Conservation (phyloP, 2,113 vertebrate genomes). For the Mirza zaza region DNA sequence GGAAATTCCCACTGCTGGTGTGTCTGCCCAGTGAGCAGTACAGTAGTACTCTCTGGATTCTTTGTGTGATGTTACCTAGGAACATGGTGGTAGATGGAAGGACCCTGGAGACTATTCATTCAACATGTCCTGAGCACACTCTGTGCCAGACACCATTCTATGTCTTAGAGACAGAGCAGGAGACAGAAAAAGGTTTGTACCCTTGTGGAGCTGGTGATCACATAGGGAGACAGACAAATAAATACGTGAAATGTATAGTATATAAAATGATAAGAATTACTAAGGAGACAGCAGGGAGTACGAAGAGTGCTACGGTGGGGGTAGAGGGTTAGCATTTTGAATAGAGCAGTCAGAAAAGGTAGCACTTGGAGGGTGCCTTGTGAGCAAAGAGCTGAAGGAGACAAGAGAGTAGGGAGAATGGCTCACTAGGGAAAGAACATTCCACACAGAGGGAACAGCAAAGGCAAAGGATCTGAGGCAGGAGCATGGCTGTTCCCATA, state of each 20-base stretch:
- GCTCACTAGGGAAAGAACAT: background rate
- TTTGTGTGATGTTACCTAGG: background rate
- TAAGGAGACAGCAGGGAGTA: background rate
- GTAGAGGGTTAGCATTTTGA: background rate
- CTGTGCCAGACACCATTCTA: background rate
- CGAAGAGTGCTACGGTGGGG: background rate
- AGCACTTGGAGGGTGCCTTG: background rate
- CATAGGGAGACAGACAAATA: background rate
- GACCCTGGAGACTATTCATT: background rate
- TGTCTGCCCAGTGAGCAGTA: background rate
- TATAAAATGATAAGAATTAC: background rate
- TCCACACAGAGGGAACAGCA: background rate
- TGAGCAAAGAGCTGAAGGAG: background rate
- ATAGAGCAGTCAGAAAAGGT: background rate
- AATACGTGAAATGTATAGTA: background rate
- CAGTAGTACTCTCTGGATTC: background rate
- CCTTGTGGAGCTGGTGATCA: background rate
- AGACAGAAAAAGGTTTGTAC: background rate
- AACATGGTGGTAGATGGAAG: background rate
- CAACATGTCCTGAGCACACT: background rate
- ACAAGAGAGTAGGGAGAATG: background rate
- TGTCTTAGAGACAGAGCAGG: background rate
- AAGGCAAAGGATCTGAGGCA: background rate
- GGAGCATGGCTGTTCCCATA: background rate
- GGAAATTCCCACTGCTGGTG: background rate